Evolutionary conservation across 2,797 vertebrate species (phyloP), one percentile per base, ranked within the genome.

Genomic region (Enteromius fasciolatus): DNA sequence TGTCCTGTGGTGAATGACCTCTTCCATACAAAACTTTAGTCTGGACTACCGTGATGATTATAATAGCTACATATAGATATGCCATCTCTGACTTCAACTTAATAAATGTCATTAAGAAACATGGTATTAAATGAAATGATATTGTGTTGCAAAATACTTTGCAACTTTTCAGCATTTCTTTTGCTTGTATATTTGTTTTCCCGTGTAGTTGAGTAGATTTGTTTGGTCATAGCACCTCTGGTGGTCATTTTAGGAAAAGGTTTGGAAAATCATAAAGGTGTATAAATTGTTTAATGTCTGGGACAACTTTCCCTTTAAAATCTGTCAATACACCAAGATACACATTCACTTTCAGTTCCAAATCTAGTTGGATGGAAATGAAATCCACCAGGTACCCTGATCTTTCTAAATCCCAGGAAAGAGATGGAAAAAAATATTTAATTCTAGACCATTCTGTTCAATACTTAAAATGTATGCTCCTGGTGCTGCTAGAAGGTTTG

Each of bases 1-100:
- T 46, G 52, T 46, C 78, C 66, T 69, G 67, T 70, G 20, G 28
- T 72, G 28, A 73, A 72, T 20, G 18, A 61, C 54, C 41, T 80
- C 59, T 63, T 3, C 0, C 41, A 5, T 25, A 50, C 12, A n/a
- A 52, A 64, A 73, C 54, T 23, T 64, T 73, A 18, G 20, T 46
- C 50, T 39, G 15, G n/a, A 33, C 9, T 73, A 80, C 23, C 3
- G 1, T 69, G 52, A 23, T 70, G 20, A 48, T 44, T 61, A n/a
- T 15, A 61, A 18, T 72, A 69, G 20, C 28, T 18, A 28, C 28
- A 23, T 7, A 52, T 18, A 17, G 7, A 3, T 31, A 17, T 9
- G 28, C 25, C 6, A 1, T 63, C 28, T 31, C 23, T 15, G 31
- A 10, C 8, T 17, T 31, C 15, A 36, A 25, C 12, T 8, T 23